Evolutionary conservation across 2,113 vertebrate species (phyloP).

Genomic region (Silurus glanis): DNA sequence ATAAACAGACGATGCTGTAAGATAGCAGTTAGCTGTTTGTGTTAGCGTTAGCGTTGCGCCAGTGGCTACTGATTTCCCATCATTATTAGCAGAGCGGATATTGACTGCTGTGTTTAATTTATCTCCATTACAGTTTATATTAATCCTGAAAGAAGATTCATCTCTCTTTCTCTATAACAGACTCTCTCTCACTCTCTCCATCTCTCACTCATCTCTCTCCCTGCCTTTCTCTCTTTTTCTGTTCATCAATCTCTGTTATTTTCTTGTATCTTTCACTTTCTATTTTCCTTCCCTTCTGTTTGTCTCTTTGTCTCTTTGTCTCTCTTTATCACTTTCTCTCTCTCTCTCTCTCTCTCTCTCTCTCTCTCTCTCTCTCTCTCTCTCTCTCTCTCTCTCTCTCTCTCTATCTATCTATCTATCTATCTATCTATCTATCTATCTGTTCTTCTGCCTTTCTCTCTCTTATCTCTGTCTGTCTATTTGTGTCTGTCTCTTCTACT

Average conservation of each 20-base stretch:
- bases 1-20: not conserved
- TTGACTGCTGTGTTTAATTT: not conserved
- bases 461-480: not conserved
- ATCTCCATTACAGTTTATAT: slow-evolving; percentile 3
- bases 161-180: not conserved
- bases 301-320: not conserved
- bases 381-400: not conserved
- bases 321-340: not conserved
- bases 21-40: not conserved
- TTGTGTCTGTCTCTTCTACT: not conserved
- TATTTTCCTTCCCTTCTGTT: not conserved
- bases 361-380: not conserved
- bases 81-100: not conserved
- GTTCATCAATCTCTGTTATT: not conserved
- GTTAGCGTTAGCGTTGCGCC: not conserved
- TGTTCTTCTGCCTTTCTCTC: not conserved
- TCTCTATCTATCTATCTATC: not conserved
- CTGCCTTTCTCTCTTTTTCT: not conserved
- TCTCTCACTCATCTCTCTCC: not conserved
- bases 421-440: not conserved
- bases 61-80: not conserved
- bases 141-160: not conserved
- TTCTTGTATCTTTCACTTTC: not conserved
- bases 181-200: not conserved
- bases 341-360: not conserved